phyloP scores from a whole-genome alignment of 53 echinoderm and acorn worm genomes.

The Stichopus horrens region DNA sequence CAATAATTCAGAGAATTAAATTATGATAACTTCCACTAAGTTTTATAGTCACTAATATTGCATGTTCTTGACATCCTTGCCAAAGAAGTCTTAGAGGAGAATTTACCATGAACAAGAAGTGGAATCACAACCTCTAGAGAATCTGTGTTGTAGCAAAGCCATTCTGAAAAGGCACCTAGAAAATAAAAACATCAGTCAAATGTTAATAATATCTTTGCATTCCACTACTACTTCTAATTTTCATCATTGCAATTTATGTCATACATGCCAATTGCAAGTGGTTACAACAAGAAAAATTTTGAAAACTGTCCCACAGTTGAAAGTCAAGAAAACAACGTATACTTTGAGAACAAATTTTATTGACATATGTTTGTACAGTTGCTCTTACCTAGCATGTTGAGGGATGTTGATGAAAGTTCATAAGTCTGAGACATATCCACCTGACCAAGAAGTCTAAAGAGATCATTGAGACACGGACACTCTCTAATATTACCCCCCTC shows the following conservation, averaged over 20 bases:
- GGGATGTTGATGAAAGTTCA: slow-evolving; percentile 87
- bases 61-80: too few relatives aligned
- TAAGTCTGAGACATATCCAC: slow-evolving; percentile 86
- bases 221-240: background rate
- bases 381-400: slow-evolving; percentile 90
- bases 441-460: slow-evolving; percentile 75
- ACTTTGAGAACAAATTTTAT: too few relatives aligned
- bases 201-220: background rate
- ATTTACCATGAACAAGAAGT: slow-evolving; percentile 83
- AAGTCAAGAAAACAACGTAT: too few relatives aligned
- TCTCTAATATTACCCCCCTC: slow-evolving; percentile 96
- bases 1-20: too few relatives aligned
- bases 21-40: too few relatives aligned
- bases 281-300: too few relatives aligned
- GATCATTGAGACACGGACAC: slow-evolving; percentile 79
- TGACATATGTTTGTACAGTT: too few relatives aligned
- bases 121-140: slow-evolving; percentile 78
- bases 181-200: background rate
- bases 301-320: too few relatives aligned
- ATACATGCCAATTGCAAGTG: too few relatives aligned
- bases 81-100: too few relatives aligned
- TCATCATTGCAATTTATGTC: too few relatives aligned
- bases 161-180: slow-evolving; percentile 92
- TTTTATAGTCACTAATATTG: too few relatives aligned
- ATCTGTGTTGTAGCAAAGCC: slow-evolving; percentile 88